Base-by-base conservation (phyloP, 2,113 vertebrate genomes). In the Fregata magnificens region DNA sequence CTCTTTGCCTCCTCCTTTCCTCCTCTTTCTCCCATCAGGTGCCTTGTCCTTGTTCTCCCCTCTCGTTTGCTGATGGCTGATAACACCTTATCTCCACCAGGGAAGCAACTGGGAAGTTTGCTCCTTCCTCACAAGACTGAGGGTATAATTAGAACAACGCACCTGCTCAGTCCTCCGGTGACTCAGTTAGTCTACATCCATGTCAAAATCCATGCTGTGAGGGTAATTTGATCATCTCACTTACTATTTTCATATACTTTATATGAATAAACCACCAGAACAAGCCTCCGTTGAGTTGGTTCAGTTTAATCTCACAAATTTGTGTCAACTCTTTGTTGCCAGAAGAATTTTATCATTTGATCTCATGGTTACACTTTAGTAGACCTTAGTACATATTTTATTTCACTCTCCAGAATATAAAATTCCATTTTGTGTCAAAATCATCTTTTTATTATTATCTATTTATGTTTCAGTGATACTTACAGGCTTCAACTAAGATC, bases 141-240 rank as follows among this genome's bases (percentile, higher is more conserved):
- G 95, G 94, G 89, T 94, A 96, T 97, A 97, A 97, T 97, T 97
- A 97, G 94, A 97, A 79, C 92, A 90, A 94, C 5, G 85, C 97
- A 97, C 96, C 96, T 98, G 96, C 96, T 97, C 94, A 85, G 94
- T 85, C 87, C 96, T 95, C 96, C 45, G 1, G 91, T 96, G 96
- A 90, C 92, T 97, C 88, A 7, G 86, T 93, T 92, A 91, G 95
- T 96, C 94, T 97, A 95, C 91, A 97, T 92, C 91, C 96, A 86
- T 91, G 93, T 96, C 97, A 96, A 95, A 94, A 95, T 96, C 97
- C 96, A 96, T 96, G 88, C 95, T 97, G 97, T 92, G 96, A 97
- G 88, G 96, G 59, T 94, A 96, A 85, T 58, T 49, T 97, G 96
- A 97, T 96, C 94, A 74, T 89, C 81, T 94, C 66, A 62, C 86